A percentile compares a stretch with the other conserved stretches of the same genome.
Evolutionary conservation across 2,888 invertebrate species (phyloP).

Genomic region (Colostygia pectinataria): DNA sequence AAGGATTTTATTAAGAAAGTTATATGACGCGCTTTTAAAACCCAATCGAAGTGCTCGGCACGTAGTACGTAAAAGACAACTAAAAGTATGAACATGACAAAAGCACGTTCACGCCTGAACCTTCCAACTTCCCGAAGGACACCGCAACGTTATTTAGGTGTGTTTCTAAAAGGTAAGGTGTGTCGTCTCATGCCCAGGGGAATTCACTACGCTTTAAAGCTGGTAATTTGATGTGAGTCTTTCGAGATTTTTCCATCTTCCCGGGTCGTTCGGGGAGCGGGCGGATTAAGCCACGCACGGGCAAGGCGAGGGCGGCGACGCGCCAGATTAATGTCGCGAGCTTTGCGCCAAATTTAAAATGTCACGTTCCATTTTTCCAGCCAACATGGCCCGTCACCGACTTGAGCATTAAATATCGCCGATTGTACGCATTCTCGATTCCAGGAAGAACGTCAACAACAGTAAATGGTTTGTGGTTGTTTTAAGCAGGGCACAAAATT

Average conservation of each 20-base stretch:
- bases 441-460: slow-evolving; percentile 2
- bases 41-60: slow-evolving; percentile 74
- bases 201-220: slow-evolving; percentile 78
- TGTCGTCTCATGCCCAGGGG: slow-evolving; percentile 70
- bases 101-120: slow-evolving; percentile 76
- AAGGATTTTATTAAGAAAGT: slow-evolving; percentile 65
- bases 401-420: slow-evolving; percentile 60
- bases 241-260: slow-evolving; percentile 80
- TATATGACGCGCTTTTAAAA: slow-evolving; percentile 64
- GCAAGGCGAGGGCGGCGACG: slow-evolving; percentile 73
- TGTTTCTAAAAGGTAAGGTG: slow-evolving; percentile 78
- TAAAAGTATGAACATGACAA: slow-evolving; percentile 78
- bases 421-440: slow-evolving; percentile 48
- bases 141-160: slow-evolving; percentile 73
- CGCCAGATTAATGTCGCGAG: slow-evolving; percentile 78
- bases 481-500: too few relatives aligned
- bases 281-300: slow-evolving; percentile 77
- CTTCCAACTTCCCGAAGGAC: slow-evolving; percentile 78
- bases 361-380: slow-evolving; percentile 79
- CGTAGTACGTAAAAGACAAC: slow-evolving; percentile 76
- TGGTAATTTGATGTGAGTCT: slow-evolving; percentile 81
- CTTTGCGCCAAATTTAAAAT: slow-evolving; percentile 79
- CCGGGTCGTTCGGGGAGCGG: slow-evolving; percentile 71
- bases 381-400: slow-evolving; percentile 65
- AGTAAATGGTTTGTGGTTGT: slow-evolving; percentile 1